Evolutionary conservation across 1,140 invertebrate species (phyloP).

Genomic region (Bombyx mandarina): DNA sequence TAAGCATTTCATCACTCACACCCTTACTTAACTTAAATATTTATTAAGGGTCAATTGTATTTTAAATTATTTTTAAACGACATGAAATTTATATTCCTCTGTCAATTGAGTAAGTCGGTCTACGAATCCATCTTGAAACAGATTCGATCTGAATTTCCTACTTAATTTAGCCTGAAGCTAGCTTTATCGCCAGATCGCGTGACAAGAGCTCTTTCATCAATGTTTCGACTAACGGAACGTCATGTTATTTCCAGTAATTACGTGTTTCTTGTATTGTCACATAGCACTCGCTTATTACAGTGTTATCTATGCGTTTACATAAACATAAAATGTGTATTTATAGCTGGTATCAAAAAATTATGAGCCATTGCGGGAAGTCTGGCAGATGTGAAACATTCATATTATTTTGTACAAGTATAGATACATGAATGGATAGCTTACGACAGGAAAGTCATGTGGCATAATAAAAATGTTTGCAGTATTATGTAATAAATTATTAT

Average conservation of each 20-base stretch:
- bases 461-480: too few species aligned
- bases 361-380: not conserved
- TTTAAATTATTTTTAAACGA: too few species aligned
- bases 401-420: too few species aligned
- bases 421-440: not conserved
- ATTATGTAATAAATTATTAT: too few species aligned
- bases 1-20: too few species aligned
- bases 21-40: too few species aligned
- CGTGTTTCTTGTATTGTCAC: conserved; percentile 60
- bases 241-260: conserved; percentile 64
- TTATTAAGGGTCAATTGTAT: too few species aligned
- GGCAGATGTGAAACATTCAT: too few species aligned
- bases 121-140: conserved; percentile 15
- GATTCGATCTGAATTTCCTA: conserved; percentile 14
- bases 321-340: conserved; percentile 5
- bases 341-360: not conserved
- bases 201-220: conserved; percentile 50
- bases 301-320: conserved; percentile 13
- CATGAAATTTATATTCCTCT: not conserved
- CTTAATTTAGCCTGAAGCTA: conserved; percentile 22
- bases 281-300: conserved; percentile 36
- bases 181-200: conserved; percentile 56
- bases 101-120: not conserved
- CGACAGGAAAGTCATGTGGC: too few species aligned
- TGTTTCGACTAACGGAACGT: conserved; percentile 47